Conservation (phyloP, 2,888 invertebrate genomes). For the Drosophila engyochracea region DNA sequence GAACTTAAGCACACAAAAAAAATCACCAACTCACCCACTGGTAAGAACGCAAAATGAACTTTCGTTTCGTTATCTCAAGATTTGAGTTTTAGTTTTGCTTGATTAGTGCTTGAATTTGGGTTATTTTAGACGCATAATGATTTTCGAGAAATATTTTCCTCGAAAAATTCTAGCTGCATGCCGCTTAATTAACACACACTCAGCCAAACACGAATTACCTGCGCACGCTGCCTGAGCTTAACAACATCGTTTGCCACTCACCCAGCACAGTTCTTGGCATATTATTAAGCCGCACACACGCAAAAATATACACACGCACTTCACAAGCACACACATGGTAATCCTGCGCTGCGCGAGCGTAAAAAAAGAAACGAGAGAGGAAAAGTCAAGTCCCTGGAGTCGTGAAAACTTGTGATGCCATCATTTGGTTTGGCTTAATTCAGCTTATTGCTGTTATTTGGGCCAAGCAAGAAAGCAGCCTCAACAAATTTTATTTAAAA, state of each 20-base stretch:
- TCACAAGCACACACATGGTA: conserved; percentile 12
- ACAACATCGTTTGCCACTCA: conserved; percentile 9
- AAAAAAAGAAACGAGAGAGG: conserved; percentile 14
- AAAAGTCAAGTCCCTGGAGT: conserved; percentile 52
- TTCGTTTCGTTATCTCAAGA: conserved; percentile 49
- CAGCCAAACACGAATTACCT: conserved; percentile 40
- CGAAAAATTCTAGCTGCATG: conserved; percentile 49
- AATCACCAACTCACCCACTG: conserved; percentile 61
- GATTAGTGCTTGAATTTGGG: conserved; percentile 13
- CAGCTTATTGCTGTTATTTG: conserved; percentile 76
- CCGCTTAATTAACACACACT: conserved; percentile 49
- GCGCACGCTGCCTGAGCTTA: conserved; percentile 45
- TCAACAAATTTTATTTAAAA: conserved; percentile 70
- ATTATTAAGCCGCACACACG: conserved; percentile 39
- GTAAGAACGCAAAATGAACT: conserved; percentile 75
- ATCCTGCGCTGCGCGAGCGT: conserved; percentile 30
- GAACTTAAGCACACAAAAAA: conserved; percentile 41
- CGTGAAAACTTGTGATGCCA: conserved; percentile 68
- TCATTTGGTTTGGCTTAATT: conserved; percentile 68
- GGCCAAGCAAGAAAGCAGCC: conserved; percentile 54
- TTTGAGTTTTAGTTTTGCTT: conserved; percentile 29
- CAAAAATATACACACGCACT: conserved; percentile 6
- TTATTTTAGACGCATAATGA: conserved; percentile 9
- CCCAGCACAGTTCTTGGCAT: conserved; percentile 14
- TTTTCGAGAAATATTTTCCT: conserved; percentile 2